phyloP scores from a whole-genome alignment of 2,888 invertebrate genomes.

The Trissolcus brochymenae region DNA sequence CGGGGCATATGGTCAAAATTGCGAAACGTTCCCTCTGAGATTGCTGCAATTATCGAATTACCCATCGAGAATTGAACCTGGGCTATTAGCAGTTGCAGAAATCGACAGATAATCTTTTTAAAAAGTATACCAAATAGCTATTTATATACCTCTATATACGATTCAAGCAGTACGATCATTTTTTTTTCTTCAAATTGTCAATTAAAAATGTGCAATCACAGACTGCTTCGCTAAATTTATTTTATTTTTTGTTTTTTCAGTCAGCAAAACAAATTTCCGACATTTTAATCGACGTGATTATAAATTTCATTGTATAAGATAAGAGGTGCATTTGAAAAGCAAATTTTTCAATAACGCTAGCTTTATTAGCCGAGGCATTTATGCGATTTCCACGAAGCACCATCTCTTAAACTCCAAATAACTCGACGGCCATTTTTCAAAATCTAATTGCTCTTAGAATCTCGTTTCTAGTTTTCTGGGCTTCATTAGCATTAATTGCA shows the following conservation, averaged over 20 bases:
- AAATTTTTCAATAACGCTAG: background rate
- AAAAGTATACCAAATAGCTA: slow-evolving; percentile 3
- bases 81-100: slow-evolving; percentile 52
- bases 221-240: background rate
- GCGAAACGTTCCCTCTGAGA: slow-evolving; percentile 64
- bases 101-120: slow-evolving; percentile 28
- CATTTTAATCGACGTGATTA: no score
- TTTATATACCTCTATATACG: no score
- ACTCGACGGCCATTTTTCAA: slow-evolving; percentile 60
- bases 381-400: slow-evolving; percentile 13
- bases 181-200: slow-evolving; percentile 3
- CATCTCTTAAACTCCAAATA: slow-evolving; percentile 10
- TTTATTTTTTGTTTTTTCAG: slow-evolving; percentile 4
- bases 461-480: slow-evolving; percentile 16
- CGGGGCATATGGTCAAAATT: slow-evolving; percentile 66
- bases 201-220: no score
- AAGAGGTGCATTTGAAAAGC: no score
- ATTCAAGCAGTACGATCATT: background rate
- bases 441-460: slow-evolving; percentile 62
- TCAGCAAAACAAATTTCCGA: no score
- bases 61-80: slow-evolving; percentile 54
- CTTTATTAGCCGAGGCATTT: slow-evolving; percentile 18
- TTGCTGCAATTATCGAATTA: slow-evolving; percentile 71
- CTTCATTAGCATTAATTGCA: slow-evolving; percentile 24
- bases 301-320: no score